These are phyloP conservation scores for Limnodromus scolopaceus DNA, from an alignment of 2,797 vertebrate genomes.

Conservation along the genomic window DNA sequence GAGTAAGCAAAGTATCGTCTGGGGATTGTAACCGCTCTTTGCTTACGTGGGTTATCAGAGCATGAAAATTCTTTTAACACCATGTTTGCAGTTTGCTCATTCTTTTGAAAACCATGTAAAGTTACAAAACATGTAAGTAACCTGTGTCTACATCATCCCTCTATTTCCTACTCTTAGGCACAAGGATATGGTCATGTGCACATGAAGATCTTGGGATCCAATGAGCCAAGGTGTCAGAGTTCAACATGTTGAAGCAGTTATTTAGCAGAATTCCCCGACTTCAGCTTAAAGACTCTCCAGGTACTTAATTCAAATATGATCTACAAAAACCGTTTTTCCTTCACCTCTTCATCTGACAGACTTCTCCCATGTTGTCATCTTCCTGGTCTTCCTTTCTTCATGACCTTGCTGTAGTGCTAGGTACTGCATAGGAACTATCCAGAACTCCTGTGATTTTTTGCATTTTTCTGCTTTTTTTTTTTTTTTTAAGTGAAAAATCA, in stretches of 20 bases:
- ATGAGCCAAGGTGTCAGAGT: accelerated
- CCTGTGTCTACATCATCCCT: neutral
- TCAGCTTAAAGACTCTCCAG: neutral
- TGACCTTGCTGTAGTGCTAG: neutral
- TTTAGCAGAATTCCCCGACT: neutral
- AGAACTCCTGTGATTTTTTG: neutral
- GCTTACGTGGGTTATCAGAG: neutral
- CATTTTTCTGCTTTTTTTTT: neutral
- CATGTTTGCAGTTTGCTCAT: neutral
- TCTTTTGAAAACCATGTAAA: conserved; percentile 23
- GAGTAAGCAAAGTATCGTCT: neutral
- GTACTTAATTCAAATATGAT: neutral
- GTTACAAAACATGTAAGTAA: neutral
- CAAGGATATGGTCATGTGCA: neutral
- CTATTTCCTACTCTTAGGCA: neutral
- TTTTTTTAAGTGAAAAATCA: neutral
- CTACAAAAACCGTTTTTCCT: neutral
- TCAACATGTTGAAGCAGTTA: neutral
- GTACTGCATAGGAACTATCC: neutral
- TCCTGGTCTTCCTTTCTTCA: neutral
- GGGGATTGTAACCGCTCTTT: neutral
- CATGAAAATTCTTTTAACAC: neutral
- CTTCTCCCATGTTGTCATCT: neutral
- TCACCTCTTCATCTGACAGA: neutral
- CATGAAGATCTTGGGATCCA: neutral